Base-by-base conservation (phyloP, 2,888 invertebrate genomes). In the Caenorhabditis sp. region DNA sequence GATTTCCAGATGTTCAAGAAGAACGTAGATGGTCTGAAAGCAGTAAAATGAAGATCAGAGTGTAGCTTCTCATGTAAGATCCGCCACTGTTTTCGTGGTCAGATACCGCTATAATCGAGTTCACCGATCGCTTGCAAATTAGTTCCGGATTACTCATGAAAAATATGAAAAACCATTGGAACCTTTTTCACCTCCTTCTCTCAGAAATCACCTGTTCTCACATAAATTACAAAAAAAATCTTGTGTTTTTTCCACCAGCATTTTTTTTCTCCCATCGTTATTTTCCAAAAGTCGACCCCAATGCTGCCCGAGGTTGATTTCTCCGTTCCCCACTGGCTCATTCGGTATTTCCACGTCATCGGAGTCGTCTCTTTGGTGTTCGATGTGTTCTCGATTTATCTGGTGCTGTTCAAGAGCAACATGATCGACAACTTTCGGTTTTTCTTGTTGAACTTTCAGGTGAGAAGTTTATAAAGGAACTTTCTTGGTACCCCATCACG, bases 371-470 rank as follows among this genome's bases (percentile, higher is more conserved):
- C 77, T 8, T 28, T 63, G n/a, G 0, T 54, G 0, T 63, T 77
- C 44, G 77, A 77, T 49, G 54, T 54, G 0, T 77, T 77, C 16
- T 69, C 77, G 19, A 63, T 77, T 10, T 77, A 77, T 54, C 35
- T 77, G 54, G 54, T 77, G 31, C n/a, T 63, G 1, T 77, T 77
- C 44, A 61, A 70, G 16, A 68, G 68, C 24, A 51, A 35, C n/a
- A 61, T 63, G 54, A 63, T 77, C 6, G 77, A 77, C 22, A 77
- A 69, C 31, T 77, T 77, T 19, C 41, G 77, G 1, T 69, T 63
- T 69, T 77, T 69, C 35, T 24, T 77, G 51, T 54, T 69, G 35
- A 77, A 77, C 44, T 77, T 77, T 77, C 77, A 77, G 69, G 77
- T 47, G n/a, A 10, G 38, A 10, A 12, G 8, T 38, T 2, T 38